Evolutionary conservation across 1,140 invertebrate genomes (phyloP).

Genomic region (Wasmannia auropunctata): DNA sequence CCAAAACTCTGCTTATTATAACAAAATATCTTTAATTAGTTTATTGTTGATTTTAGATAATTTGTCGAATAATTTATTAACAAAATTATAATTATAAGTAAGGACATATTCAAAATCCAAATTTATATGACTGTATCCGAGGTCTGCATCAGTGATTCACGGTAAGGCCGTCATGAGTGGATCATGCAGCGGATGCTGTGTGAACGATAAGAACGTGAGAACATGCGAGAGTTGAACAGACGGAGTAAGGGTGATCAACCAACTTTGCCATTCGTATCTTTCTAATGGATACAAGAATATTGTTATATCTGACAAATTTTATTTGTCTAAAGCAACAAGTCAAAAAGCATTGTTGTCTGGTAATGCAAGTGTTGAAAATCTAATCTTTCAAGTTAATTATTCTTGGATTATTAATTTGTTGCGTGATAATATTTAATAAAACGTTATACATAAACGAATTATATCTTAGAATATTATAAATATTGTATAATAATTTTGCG

Average conservation of each 20-base stretch:
- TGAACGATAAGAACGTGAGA: constrained; percentile 64
- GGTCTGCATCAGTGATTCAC: constrained; percentile 32
- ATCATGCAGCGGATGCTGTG: constrained; percentile 39
- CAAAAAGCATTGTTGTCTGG: background rate
- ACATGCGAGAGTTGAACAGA: constrained; percentile 57
- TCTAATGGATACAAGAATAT: background rate
- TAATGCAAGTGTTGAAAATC: background rate
- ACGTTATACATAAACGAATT: background rate
- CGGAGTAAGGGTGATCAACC: background rate
- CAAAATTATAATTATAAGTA: background rate
- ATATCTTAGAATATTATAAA: background rate
- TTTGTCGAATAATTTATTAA: background rate
- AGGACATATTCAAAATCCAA: background rate
- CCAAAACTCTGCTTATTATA: background rate
- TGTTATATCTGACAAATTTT: background rate
- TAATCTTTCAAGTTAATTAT: background rate
- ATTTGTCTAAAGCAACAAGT: background rate
- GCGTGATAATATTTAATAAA: too few species aligned
- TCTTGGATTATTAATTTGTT: background rate
- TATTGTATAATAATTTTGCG: background rate
- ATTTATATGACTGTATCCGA: constrained; percentile 38
- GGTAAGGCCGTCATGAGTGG: constrained; percentile 17
- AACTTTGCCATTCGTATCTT: background rate
- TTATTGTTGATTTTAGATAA: background rate
- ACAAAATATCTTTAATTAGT: background rate